Conservation (phyloP, 2,888 invertebrate genomes). For the Amaurobius ferox region DNA sequence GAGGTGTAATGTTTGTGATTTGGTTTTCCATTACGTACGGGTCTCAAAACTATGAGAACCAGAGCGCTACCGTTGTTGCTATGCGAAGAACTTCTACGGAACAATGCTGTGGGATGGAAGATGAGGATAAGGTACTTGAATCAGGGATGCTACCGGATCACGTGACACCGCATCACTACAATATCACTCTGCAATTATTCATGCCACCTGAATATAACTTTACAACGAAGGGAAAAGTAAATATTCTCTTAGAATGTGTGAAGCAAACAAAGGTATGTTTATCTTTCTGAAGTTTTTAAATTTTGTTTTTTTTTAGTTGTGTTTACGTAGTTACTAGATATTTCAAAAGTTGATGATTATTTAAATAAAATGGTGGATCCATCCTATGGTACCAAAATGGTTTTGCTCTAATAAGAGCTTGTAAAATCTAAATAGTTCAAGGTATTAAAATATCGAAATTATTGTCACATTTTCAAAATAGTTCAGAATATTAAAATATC, state of each 20-base stretch:
- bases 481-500: no score
- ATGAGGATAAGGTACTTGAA: neutral
- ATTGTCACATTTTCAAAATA: no score
- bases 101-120: slow-evolving; percentile 9
- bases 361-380: no score
- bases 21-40: slow-evolving; percentile 5
- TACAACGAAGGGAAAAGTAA: slow-evolving; percentile 44
- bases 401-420: no score
- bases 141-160: slow-evolving; percentile 27
- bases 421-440: no score
- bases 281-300: no score
- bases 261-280: slow-evolving; percentile 51
- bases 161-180: slow-evolving; percentile 46
- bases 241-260: slow-evolving; percentile 47
- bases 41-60: neutral
- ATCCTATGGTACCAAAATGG: no score
- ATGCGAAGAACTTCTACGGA: slow-evolving; percentile 1
- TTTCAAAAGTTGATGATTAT: no score
- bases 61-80: neutral
- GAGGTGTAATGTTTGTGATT: neutral
- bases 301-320: no score
- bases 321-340: no score
- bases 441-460: no score
- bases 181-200: slow-evolving; percentile 46
- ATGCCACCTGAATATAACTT: slow-evolving; percentile 50